Evolutionary conservation across 2,888 invertebrate genomes (phyloP).

Genomic region (Amaurobius ferox): DNA sequence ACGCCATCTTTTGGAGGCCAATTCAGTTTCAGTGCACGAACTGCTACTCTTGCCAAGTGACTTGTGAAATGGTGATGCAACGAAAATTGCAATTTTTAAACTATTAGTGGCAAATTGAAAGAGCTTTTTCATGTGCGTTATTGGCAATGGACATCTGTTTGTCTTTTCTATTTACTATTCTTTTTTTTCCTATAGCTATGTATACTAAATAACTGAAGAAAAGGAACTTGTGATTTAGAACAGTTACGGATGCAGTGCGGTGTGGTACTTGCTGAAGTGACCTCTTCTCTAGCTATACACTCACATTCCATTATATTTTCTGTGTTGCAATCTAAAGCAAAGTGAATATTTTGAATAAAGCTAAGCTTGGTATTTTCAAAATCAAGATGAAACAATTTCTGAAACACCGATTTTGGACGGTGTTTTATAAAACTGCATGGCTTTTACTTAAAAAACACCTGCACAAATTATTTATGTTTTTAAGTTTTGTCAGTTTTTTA

Average conservation of each 20-base stretch:
- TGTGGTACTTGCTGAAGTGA: background rate
- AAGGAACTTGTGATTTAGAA: background rate
- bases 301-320: slow-evolving; percentile 10
- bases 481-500: too few species aligned
- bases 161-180: background rate
- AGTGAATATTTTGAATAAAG: too few species aligned
- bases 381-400: too few species aligned
- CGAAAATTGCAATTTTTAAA: background rate
- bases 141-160: background rate
- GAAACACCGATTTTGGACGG: too few species aligned
- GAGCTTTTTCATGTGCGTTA: background rate
- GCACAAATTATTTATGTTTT: too few species aligned
- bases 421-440: too few species aligned
- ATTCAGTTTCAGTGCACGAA: background rate
- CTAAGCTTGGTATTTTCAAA: too few species aligned
- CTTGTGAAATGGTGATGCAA: background rate
- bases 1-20: background rate
- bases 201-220: background rate
- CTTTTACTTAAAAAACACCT: too few species aligned
- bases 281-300: background rate
- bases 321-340: too few species aligned
- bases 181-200: background rate
- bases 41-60: background rate
- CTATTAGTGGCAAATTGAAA: background rate
- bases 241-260: background rate